phyloP scores from a whole-genome alignment of 2,888 invertebrate genomes.

The Ennomos fuscantarius region DNA sequence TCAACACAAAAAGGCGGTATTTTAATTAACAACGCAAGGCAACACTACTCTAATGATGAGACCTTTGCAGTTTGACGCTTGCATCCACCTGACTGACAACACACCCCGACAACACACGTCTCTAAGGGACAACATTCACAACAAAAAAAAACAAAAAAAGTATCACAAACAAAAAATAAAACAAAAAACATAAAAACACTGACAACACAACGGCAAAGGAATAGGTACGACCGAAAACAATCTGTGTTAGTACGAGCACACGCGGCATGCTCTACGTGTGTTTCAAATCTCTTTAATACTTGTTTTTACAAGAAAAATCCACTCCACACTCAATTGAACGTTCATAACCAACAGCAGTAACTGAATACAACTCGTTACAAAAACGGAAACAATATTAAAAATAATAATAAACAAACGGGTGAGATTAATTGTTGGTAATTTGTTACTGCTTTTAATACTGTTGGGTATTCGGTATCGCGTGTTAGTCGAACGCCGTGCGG shows the following conservation, averaged over 20 bases:
- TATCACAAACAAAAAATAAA: conserved; percentile 53
- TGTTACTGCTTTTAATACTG: conserved; percentile 67
- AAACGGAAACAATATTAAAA: conserved; percentile 51
- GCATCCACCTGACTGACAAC: conserved; percentile 68
- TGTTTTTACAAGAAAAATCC: conserved; percentile 72
- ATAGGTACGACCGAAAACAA: conserved; percentile 65
- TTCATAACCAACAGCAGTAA: conserved; percentile 73
- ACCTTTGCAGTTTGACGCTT: conserved; percentile 73
- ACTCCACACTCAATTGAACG: conserved; percentile 82
- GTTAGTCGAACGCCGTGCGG: conserved; percentile 70
- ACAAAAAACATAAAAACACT: conserved; percentile 64
- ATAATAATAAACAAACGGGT: conserved; percentile 52
- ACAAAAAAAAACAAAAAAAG: conserved; percentile 59
- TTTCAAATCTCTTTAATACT: conserved; percentile 44
- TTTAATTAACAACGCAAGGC: conserved; percentile 74
- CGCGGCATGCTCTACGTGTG: conserved; percentile 73
- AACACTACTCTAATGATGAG: conserved; percentile 53
- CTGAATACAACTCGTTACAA: conserved; percentile 68
- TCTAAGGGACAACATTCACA: conserved; percentile 75
- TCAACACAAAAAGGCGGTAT: conserved; percentile 74
- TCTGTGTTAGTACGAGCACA: conserved; percentile 72
- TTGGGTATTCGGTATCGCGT: conserved; percentile 59
- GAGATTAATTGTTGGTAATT: conserved; percentile 51
- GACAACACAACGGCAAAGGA: conserved; percentile 81
- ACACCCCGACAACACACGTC: conserved; percentile 67